Evolutionary conservation across 2,797 vertebrate species (phyloP).

Genomic region (Phataginus tricuspis): DNA sequence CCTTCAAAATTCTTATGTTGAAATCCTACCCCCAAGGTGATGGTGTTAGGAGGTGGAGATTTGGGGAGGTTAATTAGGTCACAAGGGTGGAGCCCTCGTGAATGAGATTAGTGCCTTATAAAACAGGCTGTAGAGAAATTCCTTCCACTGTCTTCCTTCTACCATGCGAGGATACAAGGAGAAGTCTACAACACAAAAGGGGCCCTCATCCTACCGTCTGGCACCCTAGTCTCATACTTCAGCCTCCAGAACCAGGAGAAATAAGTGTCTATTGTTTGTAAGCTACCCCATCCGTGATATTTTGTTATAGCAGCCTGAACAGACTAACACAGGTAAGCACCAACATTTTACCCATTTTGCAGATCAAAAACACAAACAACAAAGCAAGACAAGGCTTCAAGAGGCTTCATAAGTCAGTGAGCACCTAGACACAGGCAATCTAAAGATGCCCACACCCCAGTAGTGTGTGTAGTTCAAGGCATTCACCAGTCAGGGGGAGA

Average conservation of each 20-base stretch:
- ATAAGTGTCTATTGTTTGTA: neutral
- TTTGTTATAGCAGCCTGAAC: neutral
- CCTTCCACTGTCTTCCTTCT: neutral
- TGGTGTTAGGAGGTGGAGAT: neutral
- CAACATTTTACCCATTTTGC: neutral
- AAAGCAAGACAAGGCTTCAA: neutral
- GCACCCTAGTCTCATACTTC: neutral
- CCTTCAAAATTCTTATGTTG: fast-evolving
- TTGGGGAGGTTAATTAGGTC: neutral
- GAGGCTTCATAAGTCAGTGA: neutral
- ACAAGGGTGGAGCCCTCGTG: neutral
- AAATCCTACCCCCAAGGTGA: neutral
- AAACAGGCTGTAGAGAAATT: neutral
- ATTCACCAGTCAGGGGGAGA: neutral
- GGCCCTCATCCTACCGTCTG: fast-evolving
- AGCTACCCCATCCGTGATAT: neutral
- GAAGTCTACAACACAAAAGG: neutral
- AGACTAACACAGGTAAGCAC: neutral
- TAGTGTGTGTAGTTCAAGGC: neutral
- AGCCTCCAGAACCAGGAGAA: neutral
- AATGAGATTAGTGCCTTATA: neutral
- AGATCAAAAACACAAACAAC: neutral
- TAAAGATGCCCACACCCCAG: neutral
- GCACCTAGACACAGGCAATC: neutral
- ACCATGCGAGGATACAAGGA: fast-evolving